These are phyloP conservation scores for Campopleginae sp. DNA, from an alignment of 2,888 invertebrate species.

Conservation along the genomic window DNA sequence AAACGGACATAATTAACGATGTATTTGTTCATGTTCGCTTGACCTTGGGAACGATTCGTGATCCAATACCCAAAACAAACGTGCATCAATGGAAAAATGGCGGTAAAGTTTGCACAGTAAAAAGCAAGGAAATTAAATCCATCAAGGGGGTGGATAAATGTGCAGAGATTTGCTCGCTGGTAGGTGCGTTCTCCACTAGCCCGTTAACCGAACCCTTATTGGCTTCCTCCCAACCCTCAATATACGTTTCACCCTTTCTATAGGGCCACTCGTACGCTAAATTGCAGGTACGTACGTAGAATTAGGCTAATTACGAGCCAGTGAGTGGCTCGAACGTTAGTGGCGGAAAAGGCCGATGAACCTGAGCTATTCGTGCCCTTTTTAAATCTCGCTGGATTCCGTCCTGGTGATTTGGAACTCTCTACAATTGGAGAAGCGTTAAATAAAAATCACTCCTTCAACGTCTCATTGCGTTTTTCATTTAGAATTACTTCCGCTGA, in stretches of 20 bases:
- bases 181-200: constrained; percentile 56
- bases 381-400: not conserved
- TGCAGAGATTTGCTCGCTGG: constrained; percentile 60
- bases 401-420: not conserved
- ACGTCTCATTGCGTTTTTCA: constrained; percentile 10
- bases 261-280: constrained; percentile 66
- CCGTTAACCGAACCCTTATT: constrained; percentile 9
- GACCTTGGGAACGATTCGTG: constrained; percentile 15
- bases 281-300: constrained; percentile 68
- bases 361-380: not conserved
- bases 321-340: not conserved
- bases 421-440: constrained; percentile 25
- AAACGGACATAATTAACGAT: not conserved
- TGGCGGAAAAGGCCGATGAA: not conserved
- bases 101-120: constrained; percentile 21
- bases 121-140: constrained; percentile 71
- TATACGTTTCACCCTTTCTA: constrained; percentile 50
- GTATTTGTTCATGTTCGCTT: not conserved
- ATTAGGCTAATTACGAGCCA: constrained; percentile 71
- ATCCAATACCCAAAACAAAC: not conserved
- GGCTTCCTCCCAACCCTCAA: not conserved
- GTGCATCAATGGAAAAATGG: not conserved
- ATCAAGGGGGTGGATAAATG: constrained; percentile 65
- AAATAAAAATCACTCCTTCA: constrained; percentile 53
- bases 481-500: constrained; percentile 54